These are phyloP conservation scores for Hydractinia symbiolongicarpus DNA, from an alignment of 30 jellyfish, hydroid and myxozoan species.

Conservation along the genomic window DNA sequence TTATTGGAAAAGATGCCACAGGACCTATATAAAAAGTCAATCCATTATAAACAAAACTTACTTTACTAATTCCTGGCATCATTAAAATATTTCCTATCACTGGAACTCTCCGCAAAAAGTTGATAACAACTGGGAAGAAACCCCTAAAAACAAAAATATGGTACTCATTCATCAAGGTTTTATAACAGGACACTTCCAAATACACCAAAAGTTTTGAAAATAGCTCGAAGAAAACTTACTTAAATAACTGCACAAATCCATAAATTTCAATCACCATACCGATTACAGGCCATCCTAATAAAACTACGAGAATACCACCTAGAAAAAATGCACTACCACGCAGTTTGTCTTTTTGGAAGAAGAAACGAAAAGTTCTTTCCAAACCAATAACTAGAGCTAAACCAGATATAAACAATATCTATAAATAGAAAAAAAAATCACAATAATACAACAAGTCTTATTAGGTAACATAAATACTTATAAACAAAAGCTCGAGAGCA, in stretches of 20 bases:
- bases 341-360: slow-evolving; percentile 78
- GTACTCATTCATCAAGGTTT: background rate
- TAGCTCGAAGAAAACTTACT: slow-evolving; percentile 32
- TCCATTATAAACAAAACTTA: slow-evolving; percentile 26
- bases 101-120: slow-evolving; percentile 85
- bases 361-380: slow-evolving; percentile 89
- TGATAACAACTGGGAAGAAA: slow-evolving; percentile 89
- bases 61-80: slow-evolving; percentile 90
- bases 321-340: slow-evolving; percentile 89
- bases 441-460: background rate
- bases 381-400: slow-evolving; percentile 90
- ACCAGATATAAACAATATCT: slow-evolving; percentile 92
- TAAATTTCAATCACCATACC: slow-evolving; percentile 95
- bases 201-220: background rate
- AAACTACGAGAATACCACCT: slow-evolving; percentile 80
- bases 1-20: no score
- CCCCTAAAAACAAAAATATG: slow-evolving; percentile 47
- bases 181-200: background rate
- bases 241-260: slow-evolving; percentile 79
- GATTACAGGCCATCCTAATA: slow-evolving; percentile 91
- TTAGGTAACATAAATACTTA: background rate
- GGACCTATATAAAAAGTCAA: no score
- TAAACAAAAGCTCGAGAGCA: background rate
- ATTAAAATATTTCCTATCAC: slow-evolving; percentile 78
- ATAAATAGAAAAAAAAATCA: slow-evolving; percentile 6